A percentile compares a stretch with the other conserved stretches of the same genome.
These are phyloP conservation scores for Globodera rostochiensis DNA, from an alignment of 1,140 invertebrate genomes.

Conservation along the genomic window DNA sequence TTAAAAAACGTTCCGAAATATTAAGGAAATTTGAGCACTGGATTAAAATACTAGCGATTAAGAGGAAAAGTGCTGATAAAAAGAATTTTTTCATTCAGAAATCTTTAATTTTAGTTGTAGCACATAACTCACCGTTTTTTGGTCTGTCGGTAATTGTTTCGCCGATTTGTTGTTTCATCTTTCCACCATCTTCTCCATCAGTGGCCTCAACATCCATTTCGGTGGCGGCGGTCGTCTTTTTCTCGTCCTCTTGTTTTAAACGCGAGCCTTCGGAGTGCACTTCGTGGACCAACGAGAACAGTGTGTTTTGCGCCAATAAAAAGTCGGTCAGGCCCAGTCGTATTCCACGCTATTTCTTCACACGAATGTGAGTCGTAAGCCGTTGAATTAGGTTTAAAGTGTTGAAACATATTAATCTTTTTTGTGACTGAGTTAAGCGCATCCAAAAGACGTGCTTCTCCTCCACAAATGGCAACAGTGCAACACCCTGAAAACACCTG, in stretches of 20 bases:
- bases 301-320: constrained; percentile 54
- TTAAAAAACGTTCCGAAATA: too few relatives aligned
- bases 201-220: not conserved
- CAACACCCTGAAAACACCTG: constrained; percentile 83
- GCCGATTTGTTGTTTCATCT: too few relatives aligned
- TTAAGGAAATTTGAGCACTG: too few relatives aligned
- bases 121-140: too few relatives aligned
- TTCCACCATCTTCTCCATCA: not conserved
- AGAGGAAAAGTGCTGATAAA: too few relatives aligned
- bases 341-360: constrained; percentile 54
- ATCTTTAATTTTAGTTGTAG: too few relatives aligned
- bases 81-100: too few relatives aligned
- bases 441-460: constrained; percentile 82
- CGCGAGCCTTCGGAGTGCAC: constrained; percentile 25
- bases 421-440: constrained; percentile 71
- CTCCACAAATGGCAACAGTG: constrained; percentile 94
- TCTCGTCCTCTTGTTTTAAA: not conserved
- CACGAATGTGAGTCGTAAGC: constrained; percentile 54
- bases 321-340: constrained; percentile 52
- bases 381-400: constrained; percentile 17
- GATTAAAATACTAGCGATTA: too few relatives aligned
- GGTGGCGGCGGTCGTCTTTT: not conserved
- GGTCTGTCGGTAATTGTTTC: too few relatives aligned
- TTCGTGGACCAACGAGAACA: constrained; percentile 50
- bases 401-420: not conserved